These are phyloP conservation scores for Peucedramus taeniatus DNA, from an alignment of 2,113 vertebrate species.

Conservation along the genomic window DNA sequence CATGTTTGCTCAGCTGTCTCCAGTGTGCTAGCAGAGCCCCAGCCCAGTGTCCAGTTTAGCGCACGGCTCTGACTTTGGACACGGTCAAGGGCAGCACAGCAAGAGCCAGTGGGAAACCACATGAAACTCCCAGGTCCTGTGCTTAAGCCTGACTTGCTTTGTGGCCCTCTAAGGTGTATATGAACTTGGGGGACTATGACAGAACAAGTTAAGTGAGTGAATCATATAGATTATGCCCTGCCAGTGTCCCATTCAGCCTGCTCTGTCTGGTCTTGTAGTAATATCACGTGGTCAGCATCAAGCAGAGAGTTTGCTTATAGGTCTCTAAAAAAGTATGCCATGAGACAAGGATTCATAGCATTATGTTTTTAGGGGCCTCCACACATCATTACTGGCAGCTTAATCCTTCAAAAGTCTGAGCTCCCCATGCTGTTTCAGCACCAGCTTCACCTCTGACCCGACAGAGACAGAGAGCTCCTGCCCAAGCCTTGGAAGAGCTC, in stretches of 20 bases:
- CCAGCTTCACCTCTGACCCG: neutral
- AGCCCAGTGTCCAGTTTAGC: neutral
- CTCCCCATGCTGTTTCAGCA: neutral
- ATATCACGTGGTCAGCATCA: neutral
- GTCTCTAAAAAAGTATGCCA: neutral
- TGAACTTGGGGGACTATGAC: neutral
- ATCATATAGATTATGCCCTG: neutral
- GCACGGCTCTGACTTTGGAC: neutral
- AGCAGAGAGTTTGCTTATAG: neutral
- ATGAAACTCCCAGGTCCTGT: neutral
- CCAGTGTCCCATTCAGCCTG: neutral
- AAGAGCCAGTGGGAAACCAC: neutral
- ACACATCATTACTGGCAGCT: neutral
- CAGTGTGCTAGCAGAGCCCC: neutral
- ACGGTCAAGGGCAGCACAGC: neutral
- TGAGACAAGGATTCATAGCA: neutral
- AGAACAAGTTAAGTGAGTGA: neutral
- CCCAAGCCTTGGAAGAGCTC: neutral
- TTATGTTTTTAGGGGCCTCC: rapidly evolving
- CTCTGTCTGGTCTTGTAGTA: neutral
- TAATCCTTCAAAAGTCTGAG: neutral
- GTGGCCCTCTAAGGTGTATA: neutral
- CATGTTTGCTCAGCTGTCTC: neutral
- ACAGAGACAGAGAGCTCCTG: neutral
- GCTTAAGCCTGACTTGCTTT: neutral